A percentile compares a stretch with the other conserved stretches of the same genome.
phyloP scores from a whole-genome alignment of 2,888 invertebrate genomes.

The Melipona bicolor region DNA sequence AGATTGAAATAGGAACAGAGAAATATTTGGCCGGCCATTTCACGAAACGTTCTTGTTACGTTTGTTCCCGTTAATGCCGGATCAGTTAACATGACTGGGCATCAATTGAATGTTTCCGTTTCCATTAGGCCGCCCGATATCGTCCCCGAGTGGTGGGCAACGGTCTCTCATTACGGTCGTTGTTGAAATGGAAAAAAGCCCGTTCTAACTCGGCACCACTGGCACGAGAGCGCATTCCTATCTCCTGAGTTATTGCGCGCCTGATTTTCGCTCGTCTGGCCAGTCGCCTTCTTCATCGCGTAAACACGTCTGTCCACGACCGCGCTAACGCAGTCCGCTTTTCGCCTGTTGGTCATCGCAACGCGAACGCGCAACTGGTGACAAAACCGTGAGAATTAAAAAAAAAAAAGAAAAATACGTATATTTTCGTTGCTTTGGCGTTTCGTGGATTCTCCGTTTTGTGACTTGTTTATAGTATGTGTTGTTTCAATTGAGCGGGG shows the following conservation, averaged over 20 bases:
- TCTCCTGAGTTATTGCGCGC: slow-evolving; percentile 65
- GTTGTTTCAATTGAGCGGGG: slow-evolving; percentile 25
- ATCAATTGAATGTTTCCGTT: slow-evolving; percentile 40
- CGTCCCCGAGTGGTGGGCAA: background rate
- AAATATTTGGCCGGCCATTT: slow-evolving; percentile 68
- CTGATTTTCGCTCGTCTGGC: slow-evolving; percentile 51
- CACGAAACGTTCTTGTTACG: slow-evolving; percentile 47
- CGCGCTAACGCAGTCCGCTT: slow-evolving; percentile 5
- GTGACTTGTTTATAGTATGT: slow-evolving; percentile 49
- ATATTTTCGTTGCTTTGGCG: background rate
- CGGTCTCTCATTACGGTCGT: too few relatives aligned
- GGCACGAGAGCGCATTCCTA: slow-evolving; percentile 71
- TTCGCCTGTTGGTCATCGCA: background rate
- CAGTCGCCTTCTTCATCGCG: slow-evolving; percentile 31
- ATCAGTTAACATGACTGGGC: slow-evolving; percentile 35
- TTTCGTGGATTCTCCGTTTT: slow-evolving; percentile 17
- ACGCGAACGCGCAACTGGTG: slow-evolving; percentile 5
- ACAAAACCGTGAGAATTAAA: slow-evolving; percentile 3
- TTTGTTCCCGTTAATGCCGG: slow-evolving; percentile 48
- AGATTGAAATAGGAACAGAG: slow-evolving; percentile 61
- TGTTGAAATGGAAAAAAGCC: too few relatives aligned
- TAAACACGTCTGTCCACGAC: slow-evolving; percentile 42
- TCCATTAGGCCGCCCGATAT: slow-evolving; percentile 18
- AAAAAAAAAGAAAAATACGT: too few relatives aligned
- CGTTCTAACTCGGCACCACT: slow-evolving; percentile 55